A percentile compares a stretch with the other conserved stretches of the same genome.
phyloP scores from a whole-genome alignment of 2,113 vertebrate species.

The Myiagra hebetior region DNA sequence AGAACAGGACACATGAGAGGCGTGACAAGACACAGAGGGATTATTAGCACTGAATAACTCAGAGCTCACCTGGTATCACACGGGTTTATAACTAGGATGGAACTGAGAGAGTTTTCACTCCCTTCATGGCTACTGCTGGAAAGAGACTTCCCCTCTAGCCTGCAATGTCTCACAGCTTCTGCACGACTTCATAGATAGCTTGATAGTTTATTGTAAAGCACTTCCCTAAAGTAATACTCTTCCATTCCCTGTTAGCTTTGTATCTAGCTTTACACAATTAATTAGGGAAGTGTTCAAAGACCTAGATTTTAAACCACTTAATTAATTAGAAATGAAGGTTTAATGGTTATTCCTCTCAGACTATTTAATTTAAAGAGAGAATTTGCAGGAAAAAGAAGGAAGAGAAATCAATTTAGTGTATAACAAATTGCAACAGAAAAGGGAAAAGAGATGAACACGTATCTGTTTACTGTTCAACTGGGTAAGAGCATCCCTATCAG shows the following conservation, averaged over 20 bases:
- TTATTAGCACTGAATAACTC: background rate
- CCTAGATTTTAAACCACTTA: conserved; percentile 72
- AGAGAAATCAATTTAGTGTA: conserved; percentile 64
- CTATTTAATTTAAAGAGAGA: conserved; percentile 71
- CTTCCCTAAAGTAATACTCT: conserved; percentile 44
- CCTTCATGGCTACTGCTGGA: background rate
- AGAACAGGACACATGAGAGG: background rate
- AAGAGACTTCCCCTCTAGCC: background rate
- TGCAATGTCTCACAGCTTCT: background rate
- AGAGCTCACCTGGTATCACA: background rate
- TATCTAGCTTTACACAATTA: conserved; percentile 72
- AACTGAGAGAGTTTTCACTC: background rate
- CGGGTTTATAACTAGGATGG: background rate
- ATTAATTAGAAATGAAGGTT: conserved; percentile 73
- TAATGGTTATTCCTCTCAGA: conserved; percentile 70
- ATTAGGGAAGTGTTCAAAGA: conserved; percentile 71
- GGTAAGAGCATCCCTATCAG: background rate
- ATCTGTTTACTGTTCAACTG: background rate
- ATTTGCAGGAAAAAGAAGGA: conserved; percentile 66
- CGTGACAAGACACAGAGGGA: background rate
- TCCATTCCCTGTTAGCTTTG: conserved; percentile 66
- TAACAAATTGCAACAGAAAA: conserved; percentile 57
- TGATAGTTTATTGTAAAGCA: background rate
- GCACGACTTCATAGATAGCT: background rate
- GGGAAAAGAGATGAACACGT: background rate